Evolutionary conservation across 2,113 vertebrate genomes (phyloP).

Genomic region (Microcebus griseorufus): DNA sequence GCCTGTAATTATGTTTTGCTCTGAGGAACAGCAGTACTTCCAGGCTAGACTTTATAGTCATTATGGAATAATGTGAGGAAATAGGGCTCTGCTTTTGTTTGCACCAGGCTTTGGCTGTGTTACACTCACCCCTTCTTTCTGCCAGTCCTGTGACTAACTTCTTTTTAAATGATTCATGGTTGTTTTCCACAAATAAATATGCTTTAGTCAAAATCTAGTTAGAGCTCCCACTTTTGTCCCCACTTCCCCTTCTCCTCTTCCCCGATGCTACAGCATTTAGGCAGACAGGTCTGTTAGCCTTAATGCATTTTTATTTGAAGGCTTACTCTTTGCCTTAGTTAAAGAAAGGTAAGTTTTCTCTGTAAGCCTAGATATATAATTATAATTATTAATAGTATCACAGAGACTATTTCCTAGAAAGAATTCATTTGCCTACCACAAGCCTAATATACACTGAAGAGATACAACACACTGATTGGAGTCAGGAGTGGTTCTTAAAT

Average conservation of each 20-base stretch:
- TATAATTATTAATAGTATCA: slow-evolving; percentile 37
- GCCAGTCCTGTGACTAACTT: background rate
- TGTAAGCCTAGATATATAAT: background rate
- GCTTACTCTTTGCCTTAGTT: slow-evolving; percentile 26
- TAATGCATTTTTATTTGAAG: background rate
- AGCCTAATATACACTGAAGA: slow-evolving; percentile 32
- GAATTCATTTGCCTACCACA: slow-evolving; percentile 30
- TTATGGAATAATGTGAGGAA: slow-evolving; percentile 32
- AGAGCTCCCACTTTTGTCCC: background rate
- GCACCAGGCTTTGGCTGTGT: slow-evolving; percentile 20
- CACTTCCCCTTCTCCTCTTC: background rate
- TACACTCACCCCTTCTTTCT: background rate
- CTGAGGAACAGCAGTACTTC: slow-evolving; percentile 28
- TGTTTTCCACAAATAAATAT: slow-evolving; percentile 59
- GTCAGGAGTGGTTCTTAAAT: slow-evolving; percentile 13
- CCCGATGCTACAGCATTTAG: background rate
- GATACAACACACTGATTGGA: background rate
- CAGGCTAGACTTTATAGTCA: background rate
- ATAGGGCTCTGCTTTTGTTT: slow-evolving; percentile 14
- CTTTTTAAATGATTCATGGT: slow-evolving; percentile 3
- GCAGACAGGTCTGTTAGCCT: background rate
- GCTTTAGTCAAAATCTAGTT: slow-evolving; percentile 54
- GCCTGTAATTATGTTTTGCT: slow-evolving; percentile 15
- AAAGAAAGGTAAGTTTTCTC: slow-evolving; percentile 33
- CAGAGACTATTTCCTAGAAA: slow-evolving; percentile 50